phyloP scores from a whole-genome alignment of 2,888 invertebrate species.

The Coelinius sp. region DNA sequence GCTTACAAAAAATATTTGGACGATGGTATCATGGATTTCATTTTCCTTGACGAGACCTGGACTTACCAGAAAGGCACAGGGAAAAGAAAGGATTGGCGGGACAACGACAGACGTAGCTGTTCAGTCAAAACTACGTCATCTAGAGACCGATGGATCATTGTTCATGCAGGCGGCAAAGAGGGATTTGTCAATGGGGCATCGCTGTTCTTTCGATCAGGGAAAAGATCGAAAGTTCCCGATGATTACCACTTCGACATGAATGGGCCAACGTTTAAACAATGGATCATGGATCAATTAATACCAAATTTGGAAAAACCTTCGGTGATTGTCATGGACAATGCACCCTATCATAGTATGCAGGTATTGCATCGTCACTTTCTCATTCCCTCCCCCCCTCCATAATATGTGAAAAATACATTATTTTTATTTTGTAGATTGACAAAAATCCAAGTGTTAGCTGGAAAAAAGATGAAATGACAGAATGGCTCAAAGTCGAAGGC shows the following conservation, averaged over 20 bases:
- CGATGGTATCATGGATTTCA: neutral
- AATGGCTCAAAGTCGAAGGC: neutral
- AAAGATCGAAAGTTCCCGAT: neutral
- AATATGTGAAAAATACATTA: no score
- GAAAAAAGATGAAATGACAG: neutral
- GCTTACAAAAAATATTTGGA: neutral
- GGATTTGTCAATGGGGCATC: neutral
- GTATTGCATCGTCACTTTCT: no score
- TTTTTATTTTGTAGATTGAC: neutral
- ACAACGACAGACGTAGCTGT: neutral
- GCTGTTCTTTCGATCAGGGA: neutral
- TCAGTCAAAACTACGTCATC: neutral
- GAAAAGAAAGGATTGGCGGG: neutral
- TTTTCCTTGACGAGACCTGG: neutral
- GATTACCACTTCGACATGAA: neutral
- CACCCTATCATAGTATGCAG: conserved; percentile 9
- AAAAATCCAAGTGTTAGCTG: neutral
- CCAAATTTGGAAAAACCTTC: neutral
- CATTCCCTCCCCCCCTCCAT: no score
- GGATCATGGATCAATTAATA: neutral
- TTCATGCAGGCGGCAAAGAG: neutral
- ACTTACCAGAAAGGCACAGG: neutral
- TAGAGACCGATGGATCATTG: neutral
- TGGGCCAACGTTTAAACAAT: neutral
- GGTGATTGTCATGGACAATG: conserved; percentile 15